A percentile compares a stretch with the other conserved stretches of the same genome.
Conservation (phyloP, 2,797 vertebrate genomes). For the Labeo calbasu region DNA sequence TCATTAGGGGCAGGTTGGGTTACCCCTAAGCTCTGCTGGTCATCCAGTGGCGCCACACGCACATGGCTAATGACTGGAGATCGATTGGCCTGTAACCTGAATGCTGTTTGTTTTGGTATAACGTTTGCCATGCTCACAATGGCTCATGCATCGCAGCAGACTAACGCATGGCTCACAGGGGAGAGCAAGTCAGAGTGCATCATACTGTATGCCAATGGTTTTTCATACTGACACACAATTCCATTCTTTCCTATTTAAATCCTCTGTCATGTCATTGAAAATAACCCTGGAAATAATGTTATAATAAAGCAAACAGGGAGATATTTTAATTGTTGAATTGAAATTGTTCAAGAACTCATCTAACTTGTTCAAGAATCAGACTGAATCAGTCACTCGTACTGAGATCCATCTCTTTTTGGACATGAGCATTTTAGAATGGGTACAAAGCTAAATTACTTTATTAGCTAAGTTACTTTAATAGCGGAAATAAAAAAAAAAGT, state of each 20-base stretch:
- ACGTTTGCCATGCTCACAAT: slow-evolving; percentile 68
- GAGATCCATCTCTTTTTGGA: no score
- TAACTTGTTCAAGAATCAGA: no score
- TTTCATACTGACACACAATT: background rate
- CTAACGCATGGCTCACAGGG: slow-evolving; percentile 57
- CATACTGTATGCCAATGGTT: background rate
- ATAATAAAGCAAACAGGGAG: background rate
- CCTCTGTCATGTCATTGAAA: background rate
- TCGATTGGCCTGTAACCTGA: slow-evolving; percentile 76
- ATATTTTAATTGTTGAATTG: background rate
- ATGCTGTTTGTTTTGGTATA: slow-evolving; percentile 78
- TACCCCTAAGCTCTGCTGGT: slow-evolving; percentile 73
- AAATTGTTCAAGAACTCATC: background rate
- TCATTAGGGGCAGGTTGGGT: slow-evolving; percentile 66
- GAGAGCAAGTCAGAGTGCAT: slow-evolving; percentile 46
- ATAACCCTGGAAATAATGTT: background rate
- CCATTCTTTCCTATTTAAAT: background rate
- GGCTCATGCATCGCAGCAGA: slow-evolving; percentile 66
- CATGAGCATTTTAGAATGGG: no score
- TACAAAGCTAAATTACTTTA: no score
- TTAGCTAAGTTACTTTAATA: no score
- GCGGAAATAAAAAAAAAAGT: no score
- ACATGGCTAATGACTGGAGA: slow-evolving; percentile 82
- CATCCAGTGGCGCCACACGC: slow-evolving; percentile 78
- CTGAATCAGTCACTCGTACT: no score